Percentiles rank a stretch among this genome's conserved stretches.
Conservation (phyloP, 2,888 invertebrate species). For the Chydorus sphaericus region DNA sequence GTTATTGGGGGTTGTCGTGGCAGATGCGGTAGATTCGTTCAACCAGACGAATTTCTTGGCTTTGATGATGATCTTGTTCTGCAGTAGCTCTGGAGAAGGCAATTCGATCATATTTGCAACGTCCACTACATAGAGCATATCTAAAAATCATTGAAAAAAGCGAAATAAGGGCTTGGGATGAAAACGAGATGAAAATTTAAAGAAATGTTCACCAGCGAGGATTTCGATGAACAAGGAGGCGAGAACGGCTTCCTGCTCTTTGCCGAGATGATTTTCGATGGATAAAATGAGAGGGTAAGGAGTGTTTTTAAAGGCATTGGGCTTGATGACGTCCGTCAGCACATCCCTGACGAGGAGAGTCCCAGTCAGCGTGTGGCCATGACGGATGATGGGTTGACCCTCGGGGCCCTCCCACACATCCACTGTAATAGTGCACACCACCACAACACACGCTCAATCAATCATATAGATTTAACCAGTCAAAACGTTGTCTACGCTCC, state of each 20-base stretch:
- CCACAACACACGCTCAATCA: too few relatives aligned
- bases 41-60: constrained; percentile 24
- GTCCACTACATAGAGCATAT: constrained; percentile 26
- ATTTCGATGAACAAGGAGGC: constrained; percentile 30
- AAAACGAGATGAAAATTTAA: background rate
- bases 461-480: too few relatives aligned
- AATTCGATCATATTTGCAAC: constrained; percentile 27
- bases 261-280: constrained; percentile 36
- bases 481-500: too few relatives aligned
- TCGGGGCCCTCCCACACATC: constrained; percentile 42
- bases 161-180: background rate
- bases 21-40: too few relatives aligned
- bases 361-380: constrained; percentile 36
- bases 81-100: constrained; percentile 35
- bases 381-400: constrained; percentile 41
- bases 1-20: background rate
- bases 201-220: constrained; percentile 28
- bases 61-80: constrained; percentile 34
- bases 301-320: constrained; percentile 33
- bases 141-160: constrained; percentile 19
- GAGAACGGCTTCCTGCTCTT: constrained; percentile 31
- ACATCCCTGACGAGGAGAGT: constrained; percentile 33
- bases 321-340: constrained; percentile 31
- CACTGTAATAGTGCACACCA: constrained; percentile 30
- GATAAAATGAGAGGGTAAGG: constrained; percentile 35